A percentile compares a stretch with the other conserved stretches of the same genome.
Conservation (phyloP, 2,888 invertebrate species). For the Rhyacophila evoluta region DNA sequence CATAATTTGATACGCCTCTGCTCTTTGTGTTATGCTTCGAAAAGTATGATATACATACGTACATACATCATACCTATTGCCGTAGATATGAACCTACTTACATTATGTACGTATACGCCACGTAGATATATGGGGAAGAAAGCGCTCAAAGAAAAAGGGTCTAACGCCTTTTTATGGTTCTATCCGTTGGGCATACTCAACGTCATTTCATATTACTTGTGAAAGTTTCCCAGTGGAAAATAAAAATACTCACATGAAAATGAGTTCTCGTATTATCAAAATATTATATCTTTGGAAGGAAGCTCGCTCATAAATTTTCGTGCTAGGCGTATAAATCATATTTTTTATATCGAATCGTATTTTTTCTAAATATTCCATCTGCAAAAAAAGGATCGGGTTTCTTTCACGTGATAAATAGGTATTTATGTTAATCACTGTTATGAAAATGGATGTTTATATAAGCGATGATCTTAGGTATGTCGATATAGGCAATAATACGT, state of each 20-base stretch:
- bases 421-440: too few relatives aligned
- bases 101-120: constrained; percentile 23
- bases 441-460: too few relatives aligned
- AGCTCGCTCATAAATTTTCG: constrained; percentile 9
- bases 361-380: constrained; percentile 12
- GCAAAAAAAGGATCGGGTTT: background rate
- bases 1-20: background rate
- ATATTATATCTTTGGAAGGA: background rate
- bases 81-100: background rate
- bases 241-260: constrained; percentile 32
- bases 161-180: constrained; percentile 49
- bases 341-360: constrained; percentile 13
- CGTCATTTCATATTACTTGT: constrained; percentile 46
- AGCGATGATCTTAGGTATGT: too few relatives aligned
- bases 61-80: background rate
- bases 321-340: constrained; percentile 3
- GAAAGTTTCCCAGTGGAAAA: constrained; percentile 37
- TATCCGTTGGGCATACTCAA: constrained; percentile 42
- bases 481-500: too few relatives aligned
- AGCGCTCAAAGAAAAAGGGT: constrained; percentile 45
- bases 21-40: constrained; percentile 1
- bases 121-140: constrained; percentile 32
- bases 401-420: background rate
- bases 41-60: background rate
- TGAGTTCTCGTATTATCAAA: constrained; percentile 14